Evolutionary conservation across 2,113 vertebrate genomes (phyloP), one percentile per base, ranked within the genome.

Genomic region (Leuciscus idus): DNA sequence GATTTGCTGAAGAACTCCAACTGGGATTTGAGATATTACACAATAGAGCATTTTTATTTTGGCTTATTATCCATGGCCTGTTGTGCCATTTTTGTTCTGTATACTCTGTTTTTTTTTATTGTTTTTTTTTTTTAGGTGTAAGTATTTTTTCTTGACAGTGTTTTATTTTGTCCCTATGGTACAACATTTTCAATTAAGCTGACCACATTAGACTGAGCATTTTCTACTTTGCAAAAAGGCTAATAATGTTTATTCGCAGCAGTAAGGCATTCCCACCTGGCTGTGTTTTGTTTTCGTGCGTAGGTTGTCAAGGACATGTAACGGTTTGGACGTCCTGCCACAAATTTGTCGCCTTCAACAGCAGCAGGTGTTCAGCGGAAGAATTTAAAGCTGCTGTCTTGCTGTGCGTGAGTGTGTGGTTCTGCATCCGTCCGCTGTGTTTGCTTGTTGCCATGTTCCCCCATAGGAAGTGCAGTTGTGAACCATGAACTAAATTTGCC

Each of bases 241-340:
- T 86, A 74, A 86, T 82, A 52, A 83, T 66, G 39, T 86, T 43
- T 72, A 81, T 74, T 80, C 66, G 30, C 50, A 73, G 50, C n/a
- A 4, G 68, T 48, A 30, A 61, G 55, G 66, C 52, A 33, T 70
- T 83, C 46, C 48, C 28, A 83, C 26, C 81, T 70, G 46, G 26
- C 46, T 21, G 11, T 70, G 81, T 55, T 70, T 36, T 55, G 43
- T 70, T 52, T 55, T 3, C 28, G 26, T 36, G 64, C 48, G 6
- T 19, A 83, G 46, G 46, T 52, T 83, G 79, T 81, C n/a, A 81
- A 15, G 26, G 46, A 83, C 55, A 83, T 70, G 62, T 33, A 81
- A 66, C 46, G 79, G 39, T 81, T 68, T 68, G 61, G 61, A 66
- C 5, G 5, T 61, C 19, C 43, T 81, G 43, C n/a, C 61, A 68